Evolutionary conservation across 2,888 invertebrate genomes (phyloP), one percentile per base, ranked within the genome.

Genomic region (Salticus scenicus): DNA sequence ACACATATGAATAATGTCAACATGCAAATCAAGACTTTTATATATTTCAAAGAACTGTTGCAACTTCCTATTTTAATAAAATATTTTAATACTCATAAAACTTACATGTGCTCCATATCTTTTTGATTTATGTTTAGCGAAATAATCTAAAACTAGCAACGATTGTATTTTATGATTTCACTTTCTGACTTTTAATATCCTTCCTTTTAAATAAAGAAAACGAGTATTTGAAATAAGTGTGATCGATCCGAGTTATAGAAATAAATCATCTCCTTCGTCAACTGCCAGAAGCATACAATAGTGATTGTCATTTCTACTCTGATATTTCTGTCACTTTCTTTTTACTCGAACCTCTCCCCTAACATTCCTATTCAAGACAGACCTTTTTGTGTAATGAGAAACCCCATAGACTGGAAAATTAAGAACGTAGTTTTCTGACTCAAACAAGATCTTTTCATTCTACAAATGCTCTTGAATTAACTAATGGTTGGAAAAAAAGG

Each of bases 311-410:
- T 79, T 79, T 79, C 47, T 64, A 64, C 42, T 47, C 30, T 42
- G 72, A 66, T 72, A 72, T 79, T 79, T 72, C 41, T 51, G 24
- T 37, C n/a, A 17, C 17, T 47, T 17, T 47, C 47, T 47, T 47
- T 17, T 17, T 47, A 24, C 47, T 17, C 47, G 10, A 12, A n/a
- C 24, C 20, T 31, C 17, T 37, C 71, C 28, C 72, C 27, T 14
- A 31, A 24, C 47, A 28, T 51, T 57, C 63, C 70, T 69, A 51
- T 37, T 41, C 42, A 30, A 63, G 72, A 51, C 42, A 66, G 71
- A 79, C 79, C 79, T 79, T 79, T 76, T 79, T 79, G 42, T 79
- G 79, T 79, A 79, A 79, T 79, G 79, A 79, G 79, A 79, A 79
- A 79, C 63, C 27, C 51, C 30, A 66, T 66, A 71, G 63, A 64